Evolutionary conservation across 1,140 invertebrate species (phyloP).

Genomic region (Drosophila funebris): DNA sequence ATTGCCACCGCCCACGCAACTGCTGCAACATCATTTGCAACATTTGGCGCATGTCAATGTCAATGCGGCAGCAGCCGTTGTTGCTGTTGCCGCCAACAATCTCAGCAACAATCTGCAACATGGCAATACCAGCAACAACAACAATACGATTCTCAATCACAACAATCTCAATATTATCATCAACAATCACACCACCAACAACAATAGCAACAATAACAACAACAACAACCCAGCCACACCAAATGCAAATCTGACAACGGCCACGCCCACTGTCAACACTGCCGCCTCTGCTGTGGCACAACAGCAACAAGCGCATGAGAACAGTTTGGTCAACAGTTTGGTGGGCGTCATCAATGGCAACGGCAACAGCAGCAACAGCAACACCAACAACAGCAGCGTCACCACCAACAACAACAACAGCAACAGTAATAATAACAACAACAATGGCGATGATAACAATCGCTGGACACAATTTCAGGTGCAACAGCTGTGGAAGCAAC

Average conservation of each 20-base stretch:
- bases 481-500: conserved; percentile 83
- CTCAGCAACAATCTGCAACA: conserved; percentile 68
- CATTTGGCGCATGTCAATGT: conserved; percentile 82
- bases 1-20: conserved; percentile 74
- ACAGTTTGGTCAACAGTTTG: conserved; percentile 74
- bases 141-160: conserved; percentile 68
- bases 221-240: conserved; percentile 80
- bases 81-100: conserved; percentile 71
- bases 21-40: conserved; percentile 82
- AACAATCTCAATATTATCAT: conserved; percentile 74
- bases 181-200: conserved; percentile 65
- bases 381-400: conserved; percentile 45
- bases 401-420: conserved; percentile 53
- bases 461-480: conserved; percentile 84
- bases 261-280: conserved; percentile 60
- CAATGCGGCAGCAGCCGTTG: conserved; percentile 71
- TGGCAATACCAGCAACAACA: conserved; percentile 55
- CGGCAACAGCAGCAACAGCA: conserved; percentile 34
- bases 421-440: conserved; percentile 47
- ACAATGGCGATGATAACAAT: conserved; percentile 63
- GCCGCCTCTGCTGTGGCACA: conserved; percentile 60
- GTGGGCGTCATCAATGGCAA: conserved; percentile 71
- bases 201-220: conserved; percentile 57
- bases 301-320: conserved; percentile 70
- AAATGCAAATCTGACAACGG: conserved; percentile 75